These are phyloP conservation scores for Busseola fusca DNA, from an alignment of 2,888 invertebrate species.

Conservation along the genomic window DNA sequence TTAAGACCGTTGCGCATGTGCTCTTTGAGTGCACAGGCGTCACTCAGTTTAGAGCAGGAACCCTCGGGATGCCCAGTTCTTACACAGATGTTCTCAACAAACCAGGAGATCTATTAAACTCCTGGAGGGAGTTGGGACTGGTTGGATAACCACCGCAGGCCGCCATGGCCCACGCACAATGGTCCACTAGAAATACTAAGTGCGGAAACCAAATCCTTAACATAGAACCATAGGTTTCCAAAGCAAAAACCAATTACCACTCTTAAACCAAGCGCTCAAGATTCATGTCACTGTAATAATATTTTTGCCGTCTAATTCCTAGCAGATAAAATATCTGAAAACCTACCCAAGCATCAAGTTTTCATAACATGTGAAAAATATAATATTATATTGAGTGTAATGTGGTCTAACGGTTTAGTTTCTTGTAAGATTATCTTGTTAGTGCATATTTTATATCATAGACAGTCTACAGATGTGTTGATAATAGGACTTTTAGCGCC, in stretches of 20 bases:
- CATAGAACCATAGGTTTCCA: neutral
- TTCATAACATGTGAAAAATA: neutral
- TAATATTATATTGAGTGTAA: neutral
- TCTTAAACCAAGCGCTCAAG: neutral
- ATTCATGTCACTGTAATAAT: neutral
- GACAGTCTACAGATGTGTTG: neutral
- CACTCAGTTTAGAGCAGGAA: too few species aligned
- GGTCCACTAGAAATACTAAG: too few species aligned
- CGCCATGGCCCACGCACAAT: too few species aligned
- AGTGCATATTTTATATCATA: slow-evolving; percentile 3
- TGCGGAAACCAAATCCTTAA: too few species aligned
- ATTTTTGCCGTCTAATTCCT: neutral
- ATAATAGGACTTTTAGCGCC: neutral
- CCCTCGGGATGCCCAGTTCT: too few species aligned
- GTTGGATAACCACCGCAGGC: too few species aligned
- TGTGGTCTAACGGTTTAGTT: slow-evolving; percentile 2
- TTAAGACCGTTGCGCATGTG: too few species aligned
- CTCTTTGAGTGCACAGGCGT: too few species aligned
- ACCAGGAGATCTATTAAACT: too few species aligned
- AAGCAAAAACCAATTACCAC: neutral
- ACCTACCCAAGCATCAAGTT: neutral
- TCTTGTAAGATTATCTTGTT: slow-evolving; percentile 34
- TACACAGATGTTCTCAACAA: too few species aligned
- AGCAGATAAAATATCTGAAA: neutral
- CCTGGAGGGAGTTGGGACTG: too few species aligned